Evolutionary conservation across 1,140 invertebrate species (phyloP), one percentile per base, ranked within the genome.

Genomic region (Helicoverpa zea): DNA sequence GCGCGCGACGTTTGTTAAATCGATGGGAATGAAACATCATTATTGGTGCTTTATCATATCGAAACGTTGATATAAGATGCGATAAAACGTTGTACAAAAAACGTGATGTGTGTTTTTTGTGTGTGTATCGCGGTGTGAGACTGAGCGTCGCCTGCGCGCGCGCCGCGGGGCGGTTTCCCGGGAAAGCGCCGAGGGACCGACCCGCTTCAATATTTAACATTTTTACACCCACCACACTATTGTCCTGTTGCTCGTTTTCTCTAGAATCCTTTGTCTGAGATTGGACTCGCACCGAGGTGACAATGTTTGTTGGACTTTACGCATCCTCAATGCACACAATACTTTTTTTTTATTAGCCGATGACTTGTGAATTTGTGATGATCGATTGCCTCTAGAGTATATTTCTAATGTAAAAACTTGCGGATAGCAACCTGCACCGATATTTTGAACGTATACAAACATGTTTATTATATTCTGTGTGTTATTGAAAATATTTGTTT

Each of bases 331-430:
- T 80, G 82, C 79, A 90, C 85, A 94, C 92, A 93, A 94, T 94
- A 87, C 78, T 35, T 86, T 93, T 94, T 94, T 59, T 94, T 94
- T 93, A 89, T 92, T 85, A 92, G 85, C 84, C 92, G 93, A 94
- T 94, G 93, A 94, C 93, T 94, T 92, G 93, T 94, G 93, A 94
- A 94, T 93, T 94, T 93, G 89, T 92, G 89, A 84, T 93, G 93
- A 94, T 94, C 86, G 92, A 94, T 94, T 83, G 88, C 86, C 88
- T 73, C 88, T 73, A 82, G 86, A 86, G 86, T 74, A 84, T 89
- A 74, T 78, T 54, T 58, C 35, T 74, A 59, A 72, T 68, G 49
- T 61, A 84, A 89, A 87, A 90, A 87, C 84, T 84, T 84, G 88
- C 81, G 86, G 88, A 91, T 88, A 79, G 78, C 70, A 84, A 84